Conservation (phyloP, 2,113 vertebrate species). For the Rallus limicola region DNA sequence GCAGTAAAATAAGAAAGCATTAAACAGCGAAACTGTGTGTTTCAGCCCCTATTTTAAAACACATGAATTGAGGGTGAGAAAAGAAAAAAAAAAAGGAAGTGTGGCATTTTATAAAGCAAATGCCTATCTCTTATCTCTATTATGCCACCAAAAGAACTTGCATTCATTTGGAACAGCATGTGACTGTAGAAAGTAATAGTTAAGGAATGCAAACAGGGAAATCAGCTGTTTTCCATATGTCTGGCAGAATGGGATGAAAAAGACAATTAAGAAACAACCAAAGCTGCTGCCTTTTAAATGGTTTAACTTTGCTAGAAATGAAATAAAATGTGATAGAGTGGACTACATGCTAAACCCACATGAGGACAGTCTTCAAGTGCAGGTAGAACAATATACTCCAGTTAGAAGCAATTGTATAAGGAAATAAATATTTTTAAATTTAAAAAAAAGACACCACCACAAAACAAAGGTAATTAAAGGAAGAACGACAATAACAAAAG, state of each 20-base stretch:
- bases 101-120: neutral
- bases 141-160: neutral
- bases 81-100: neutral
- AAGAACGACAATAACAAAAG: neutral
- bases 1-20: neutral
- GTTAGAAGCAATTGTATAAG: neutral
- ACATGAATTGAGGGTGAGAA: neutral
- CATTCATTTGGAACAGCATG: neutral
- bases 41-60: neutral
- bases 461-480: neutral
- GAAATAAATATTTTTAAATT: neutral
- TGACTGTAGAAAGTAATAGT: neutral
- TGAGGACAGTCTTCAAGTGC: neutral
- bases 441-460: neutral
- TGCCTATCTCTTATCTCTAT: neutral
- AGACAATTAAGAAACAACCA: neutral
- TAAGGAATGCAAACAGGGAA: neutral
- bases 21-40: neutral
- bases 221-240: neutral
- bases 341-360: neutral
- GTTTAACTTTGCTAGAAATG: neutral
- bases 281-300: neutral
- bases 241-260: neutral
- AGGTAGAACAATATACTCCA: neutral
- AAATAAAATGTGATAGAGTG: neutral